phyloP scores from a whole-genome alignment of 2,797 vertebrate genomes.

The Odontamblyopus rebecca region DNA sequence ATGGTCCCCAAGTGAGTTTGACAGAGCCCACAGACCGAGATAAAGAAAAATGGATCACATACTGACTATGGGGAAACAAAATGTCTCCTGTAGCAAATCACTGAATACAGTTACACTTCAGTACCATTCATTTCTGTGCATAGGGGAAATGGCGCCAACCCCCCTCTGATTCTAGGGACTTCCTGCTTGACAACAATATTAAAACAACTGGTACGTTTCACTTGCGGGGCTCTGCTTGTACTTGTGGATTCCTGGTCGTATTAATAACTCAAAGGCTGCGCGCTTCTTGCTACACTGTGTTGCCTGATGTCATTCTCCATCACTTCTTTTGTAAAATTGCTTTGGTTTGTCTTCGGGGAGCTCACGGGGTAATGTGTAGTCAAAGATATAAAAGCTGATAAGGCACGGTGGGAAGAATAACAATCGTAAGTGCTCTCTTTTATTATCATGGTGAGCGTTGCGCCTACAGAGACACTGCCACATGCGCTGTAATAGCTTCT shows the following conservation, averaged over 20 bases:
- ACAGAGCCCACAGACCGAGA: no score
- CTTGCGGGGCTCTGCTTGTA: slow-evolving; percentile 20
- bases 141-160: no score
- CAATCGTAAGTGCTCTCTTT: slow-evolving; percentile 53
- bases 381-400: slow-evolving; percentile 65
- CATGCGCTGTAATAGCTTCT: slow-evolving; percentile 49
- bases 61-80: no score
- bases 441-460: slow-evolving; percentile 56
- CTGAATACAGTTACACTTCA: neutral
- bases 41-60: no score
- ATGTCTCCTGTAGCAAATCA: no score
- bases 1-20: no score
- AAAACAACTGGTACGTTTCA: neutral
- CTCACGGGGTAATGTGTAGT: slow-evolving; percentile 65
- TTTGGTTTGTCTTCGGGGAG: slow-evolving; percentile 62
- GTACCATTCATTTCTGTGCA: neutral
- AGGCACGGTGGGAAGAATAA: slow-evolving; percentile 56
- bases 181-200: neutral
- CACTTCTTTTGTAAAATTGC: slow-evolving; percentile 67
- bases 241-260: slow-evolving; percentile 41
- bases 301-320: slow-evolving; percentile 66
- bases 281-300: slow-evolving; percentile 30
- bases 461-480: slow-evolving; percentile 36
- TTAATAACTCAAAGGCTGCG: slow-evolving; percentile 49
- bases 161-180: neutral